These are phyloP conservation scores for Coracopsis vasa DNA, from an alignment of 2,113 vertebrate species.

Conservation along the genomic window DNA sequence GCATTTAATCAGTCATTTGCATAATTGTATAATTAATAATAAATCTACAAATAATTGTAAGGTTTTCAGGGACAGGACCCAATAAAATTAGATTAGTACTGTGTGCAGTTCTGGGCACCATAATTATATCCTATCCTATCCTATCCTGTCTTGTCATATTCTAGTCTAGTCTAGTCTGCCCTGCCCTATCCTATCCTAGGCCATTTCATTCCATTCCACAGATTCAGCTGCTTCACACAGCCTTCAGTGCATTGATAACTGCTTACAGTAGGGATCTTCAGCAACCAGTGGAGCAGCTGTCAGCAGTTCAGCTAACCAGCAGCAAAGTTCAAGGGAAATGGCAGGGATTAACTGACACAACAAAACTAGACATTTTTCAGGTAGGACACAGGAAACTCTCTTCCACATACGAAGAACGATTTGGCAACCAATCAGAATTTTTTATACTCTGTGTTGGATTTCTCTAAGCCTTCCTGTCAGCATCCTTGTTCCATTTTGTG, in stretches of 20 bases:
- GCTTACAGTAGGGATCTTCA: neutral
- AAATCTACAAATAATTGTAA: neutral
- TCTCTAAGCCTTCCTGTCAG: neutral
- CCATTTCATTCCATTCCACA: neutral
- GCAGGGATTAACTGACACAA: neutral
- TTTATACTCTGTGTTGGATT: neutral
- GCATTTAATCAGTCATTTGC: neutral
- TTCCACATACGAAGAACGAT: fast-evolving
- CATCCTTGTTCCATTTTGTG: neutral
- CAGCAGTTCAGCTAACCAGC: neutral
- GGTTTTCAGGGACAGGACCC: neutral
- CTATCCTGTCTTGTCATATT: neutral
- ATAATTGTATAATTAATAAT: neutral
- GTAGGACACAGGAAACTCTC: neutral
- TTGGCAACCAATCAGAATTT: neutral
- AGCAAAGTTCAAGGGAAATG: neutral
- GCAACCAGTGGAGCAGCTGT: neutral
- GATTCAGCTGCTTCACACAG: neutral
- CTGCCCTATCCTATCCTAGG: neutral
- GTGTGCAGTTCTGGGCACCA: neutral
- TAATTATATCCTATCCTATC: neutral
- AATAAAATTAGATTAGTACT: neutral
- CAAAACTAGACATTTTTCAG: neutral
- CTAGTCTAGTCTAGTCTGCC: neutral
- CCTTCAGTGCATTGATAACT: neutral